These are phyloP conservation scores for Tenthredo scrophulariae DNA, from an alignment of 2,888 invertebrate genomes.

Conservation along the genomic window DNA sequence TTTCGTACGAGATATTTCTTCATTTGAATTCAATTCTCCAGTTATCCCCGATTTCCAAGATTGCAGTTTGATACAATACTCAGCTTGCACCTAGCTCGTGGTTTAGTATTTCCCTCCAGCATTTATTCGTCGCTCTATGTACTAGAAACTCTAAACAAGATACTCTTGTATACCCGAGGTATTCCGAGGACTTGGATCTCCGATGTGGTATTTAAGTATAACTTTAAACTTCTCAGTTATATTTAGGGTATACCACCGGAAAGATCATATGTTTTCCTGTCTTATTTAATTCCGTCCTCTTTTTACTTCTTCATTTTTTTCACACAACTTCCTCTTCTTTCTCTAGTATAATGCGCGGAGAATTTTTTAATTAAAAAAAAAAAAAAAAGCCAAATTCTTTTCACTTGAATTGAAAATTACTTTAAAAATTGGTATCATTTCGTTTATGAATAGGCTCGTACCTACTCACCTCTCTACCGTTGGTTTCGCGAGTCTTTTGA, in stretches of 20 bases:
- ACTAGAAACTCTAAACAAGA: not conserved
- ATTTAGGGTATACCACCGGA: not conserved
- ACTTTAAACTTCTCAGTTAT: not conserved
- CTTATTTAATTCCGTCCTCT: not conserved
- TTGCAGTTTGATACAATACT: not conserved
- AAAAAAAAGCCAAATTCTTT: not conserved
- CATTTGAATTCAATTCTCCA: not conserved
- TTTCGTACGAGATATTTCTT: not conserved
- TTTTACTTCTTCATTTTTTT: not conserved
- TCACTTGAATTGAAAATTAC: not conserved
- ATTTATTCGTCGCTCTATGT: not conserved
- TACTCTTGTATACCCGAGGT: not conserved
- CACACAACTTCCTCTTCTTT: not conserved
- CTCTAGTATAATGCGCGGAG: not conserved
- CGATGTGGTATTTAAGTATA: slow-evolving; percentile 10
- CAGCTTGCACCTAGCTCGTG: not conserved
- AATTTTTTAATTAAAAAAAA: not conserved
- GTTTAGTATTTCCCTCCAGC: not conserved
- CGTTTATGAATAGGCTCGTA: not conserved
- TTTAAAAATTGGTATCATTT: not conserved
- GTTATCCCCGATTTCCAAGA: not conserved
- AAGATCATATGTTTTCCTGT: not conserved
- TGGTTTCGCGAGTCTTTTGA: not conserved
- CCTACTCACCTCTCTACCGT: not conserved
- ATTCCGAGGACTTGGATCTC: not conserved